A percentile compares a stretch with the other conserved stretches of the same genome.
These are phyloP conservation scores for Micronisus gabar DNA, from an alignment of 2,113 vertebrate genomes.

Conservation along the genomic window DNA sequence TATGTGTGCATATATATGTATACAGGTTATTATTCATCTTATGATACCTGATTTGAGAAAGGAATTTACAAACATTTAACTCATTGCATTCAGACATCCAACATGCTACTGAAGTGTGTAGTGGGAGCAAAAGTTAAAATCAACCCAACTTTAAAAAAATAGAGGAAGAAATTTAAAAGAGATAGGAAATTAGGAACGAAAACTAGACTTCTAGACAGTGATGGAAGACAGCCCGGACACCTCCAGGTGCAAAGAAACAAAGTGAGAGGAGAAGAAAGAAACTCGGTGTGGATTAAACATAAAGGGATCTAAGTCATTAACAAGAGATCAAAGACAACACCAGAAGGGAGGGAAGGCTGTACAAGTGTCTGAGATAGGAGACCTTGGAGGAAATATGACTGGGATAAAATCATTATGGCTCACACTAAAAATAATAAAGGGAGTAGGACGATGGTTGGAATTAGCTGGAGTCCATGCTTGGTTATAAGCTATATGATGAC, in stretches of 20 bases:
- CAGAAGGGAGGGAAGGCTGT: conserved; percentile 69
- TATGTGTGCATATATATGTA: background rate
- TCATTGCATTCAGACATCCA: background rate
- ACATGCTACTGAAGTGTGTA: background rate
- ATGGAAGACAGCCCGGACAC: conserved; percentile 15
- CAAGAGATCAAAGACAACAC: conserved; percentile 75
- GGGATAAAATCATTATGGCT: conserved; percentile 66
- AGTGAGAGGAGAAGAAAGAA: conserved; percentile 61
- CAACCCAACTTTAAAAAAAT: background rate
- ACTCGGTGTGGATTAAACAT: conserved; percentile 43
- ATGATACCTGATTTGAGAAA: background rate
- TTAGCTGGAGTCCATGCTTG: conserved; percentile 26
- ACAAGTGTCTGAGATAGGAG: conserved; percentile 69
- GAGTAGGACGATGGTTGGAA: conserved; percentile 32
- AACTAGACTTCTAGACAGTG: background rate
- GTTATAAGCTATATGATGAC: background rate
- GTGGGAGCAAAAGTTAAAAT: background rate
- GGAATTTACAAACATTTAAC: background rate
- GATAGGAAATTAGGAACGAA: background rate
- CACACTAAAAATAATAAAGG: conserved; percentile 71
- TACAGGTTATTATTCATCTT: background rate
- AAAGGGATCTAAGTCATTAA: conserved; percentile 70
- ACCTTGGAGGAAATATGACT: conserved; percentile 73
- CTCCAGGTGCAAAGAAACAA: background rate
- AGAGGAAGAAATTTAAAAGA: background rate